Conservation (phyloP, 1,140 invertebrate species). For the Drosophila santomea region DNA sequence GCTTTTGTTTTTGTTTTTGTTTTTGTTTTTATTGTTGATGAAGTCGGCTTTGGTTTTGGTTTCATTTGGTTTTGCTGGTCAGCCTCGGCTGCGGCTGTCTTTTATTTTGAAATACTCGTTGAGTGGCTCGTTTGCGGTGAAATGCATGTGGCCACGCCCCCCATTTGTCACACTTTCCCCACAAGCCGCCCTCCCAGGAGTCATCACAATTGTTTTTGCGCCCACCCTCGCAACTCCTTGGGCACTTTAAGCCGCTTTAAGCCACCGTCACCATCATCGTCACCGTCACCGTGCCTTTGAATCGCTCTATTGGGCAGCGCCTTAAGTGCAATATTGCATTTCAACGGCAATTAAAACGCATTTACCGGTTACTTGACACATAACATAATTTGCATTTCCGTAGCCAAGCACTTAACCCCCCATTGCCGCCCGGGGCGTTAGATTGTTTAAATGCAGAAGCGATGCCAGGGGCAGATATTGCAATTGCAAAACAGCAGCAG, state of each 20-base stretch:
- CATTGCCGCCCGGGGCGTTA: conserved; percentile 42
- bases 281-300: conserved; percentile 19
- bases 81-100: conserved; percentile 72
- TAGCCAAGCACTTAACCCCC: conserved; percentile 1
- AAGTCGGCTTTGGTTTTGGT: conserved; percentile 79
- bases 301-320: conserved; percentile 49
- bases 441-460: conserved; percentile 74
- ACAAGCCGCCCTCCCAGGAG: neutral
- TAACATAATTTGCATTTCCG: conserved; percentile 82
- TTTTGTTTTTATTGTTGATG: conserved; percentile 70
- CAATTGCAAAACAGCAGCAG: conserved; percentile 38
- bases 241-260: conserved; percentile 40
- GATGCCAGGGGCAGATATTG: conserved; percentile 58
- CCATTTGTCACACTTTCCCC: neutral
- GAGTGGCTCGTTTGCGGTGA: conserved; percentile 79
- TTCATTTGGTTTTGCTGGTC: conserved; percentile 80
- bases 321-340: conserved; percentile 73
- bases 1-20: conserved; percentile 11
- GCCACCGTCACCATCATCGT: neutral
- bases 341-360: conserved; percentile 83
- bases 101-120: conserved; percentile 81
- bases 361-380: conserved; percentile 85
- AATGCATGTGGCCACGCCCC: conserved; percentile 69
- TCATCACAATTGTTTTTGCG: conserved; percentile 19
- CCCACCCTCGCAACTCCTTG: neutral